These are phyloP conservation scores for Orchestes rusci DNA, from an alignment of 2,888 invertebrate species.

Conservation along the genomic window DNA sequence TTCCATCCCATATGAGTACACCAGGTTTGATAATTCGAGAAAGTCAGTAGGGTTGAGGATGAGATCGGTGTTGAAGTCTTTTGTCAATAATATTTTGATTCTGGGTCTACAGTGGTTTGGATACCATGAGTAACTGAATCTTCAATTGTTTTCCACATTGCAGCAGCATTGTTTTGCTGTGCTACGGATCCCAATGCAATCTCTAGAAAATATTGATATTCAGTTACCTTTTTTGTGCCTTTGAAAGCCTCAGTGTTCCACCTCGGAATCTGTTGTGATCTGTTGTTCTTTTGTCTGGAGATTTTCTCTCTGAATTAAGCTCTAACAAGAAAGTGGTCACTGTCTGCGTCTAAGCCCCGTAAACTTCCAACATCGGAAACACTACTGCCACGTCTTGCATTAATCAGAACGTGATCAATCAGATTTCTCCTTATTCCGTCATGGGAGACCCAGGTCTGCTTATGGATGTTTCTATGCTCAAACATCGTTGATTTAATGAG, in stretches of 20 bases:
- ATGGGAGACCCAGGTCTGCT: slow-evolving; percentile 5
- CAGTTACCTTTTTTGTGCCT: not conserved
- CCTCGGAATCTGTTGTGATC: not conserved
- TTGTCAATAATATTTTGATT: too few relatives aligned
- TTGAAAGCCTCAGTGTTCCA: not conserved
- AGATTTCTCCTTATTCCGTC: slow-evolving; percentile 5
- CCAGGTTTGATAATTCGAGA: too few relatives aligned
- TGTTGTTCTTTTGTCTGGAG: not conserved
- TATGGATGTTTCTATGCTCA: slow-evolving; percentile 6
- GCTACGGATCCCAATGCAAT: not conserved
- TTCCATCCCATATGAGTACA: too few relatives aligned
- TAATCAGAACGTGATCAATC: slow-evolving; percentile 6
- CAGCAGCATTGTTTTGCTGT: not conserved
- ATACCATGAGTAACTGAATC: too few relatives aligned
- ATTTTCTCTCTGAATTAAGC: too few relatives aligned
- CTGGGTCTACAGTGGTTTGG: too few relatives aligned
- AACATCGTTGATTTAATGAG: slow-evolving; percentile 8
- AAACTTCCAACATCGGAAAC: slow-evolving; percentile 3
- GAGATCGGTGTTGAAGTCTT: too few relatives aligned
- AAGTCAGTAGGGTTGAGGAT: too few relatives aligned
- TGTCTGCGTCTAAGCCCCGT: slow-evolving; percentile 5
- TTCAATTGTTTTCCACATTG: too few relatives aligned
- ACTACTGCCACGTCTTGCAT: slow-evolving; percentile 5
- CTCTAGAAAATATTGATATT: not conserved
- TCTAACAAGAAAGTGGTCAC: too few relatives aligned